Conservation (phyloP, 2,888 invertebrate species). For the Machimus atricapillus region DNA sequence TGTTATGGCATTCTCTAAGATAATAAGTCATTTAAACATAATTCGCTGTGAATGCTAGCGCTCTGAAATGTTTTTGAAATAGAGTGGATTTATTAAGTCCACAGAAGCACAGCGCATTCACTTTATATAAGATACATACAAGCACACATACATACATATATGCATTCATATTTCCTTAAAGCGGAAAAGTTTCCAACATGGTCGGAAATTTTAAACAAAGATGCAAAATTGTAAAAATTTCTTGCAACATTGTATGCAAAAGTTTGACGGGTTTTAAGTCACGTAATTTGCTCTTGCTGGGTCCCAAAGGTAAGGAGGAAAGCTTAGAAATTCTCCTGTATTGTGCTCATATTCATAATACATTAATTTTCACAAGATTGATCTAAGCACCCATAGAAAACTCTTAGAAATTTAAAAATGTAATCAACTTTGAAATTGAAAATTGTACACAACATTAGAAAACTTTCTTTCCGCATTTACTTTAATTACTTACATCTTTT, state of each 20-base stretch:
- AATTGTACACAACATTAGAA: no score
- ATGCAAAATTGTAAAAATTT: not conserved
- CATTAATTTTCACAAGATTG: not conserved
- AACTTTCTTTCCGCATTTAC: no score
- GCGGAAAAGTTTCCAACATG: not conserved
- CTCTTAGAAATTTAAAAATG: no score
- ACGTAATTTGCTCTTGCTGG: not conserved
- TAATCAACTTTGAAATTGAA: no score
- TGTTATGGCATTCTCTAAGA: not conserved
- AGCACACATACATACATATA: not conserved
- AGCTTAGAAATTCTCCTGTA: not conserved
- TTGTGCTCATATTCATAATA: not conserved
- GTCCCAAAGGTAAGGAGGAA: not conserved
- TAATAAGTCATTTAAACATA: not conserved
- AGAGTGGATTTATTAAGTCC: not conserved
- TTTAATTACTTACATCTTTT: no score
- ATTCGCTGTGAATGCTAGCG: not conserved
- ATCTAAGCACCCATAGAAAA: not conserved
- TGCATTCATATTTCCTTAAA: not conserved
- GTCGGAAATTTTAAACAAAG: not conserved
- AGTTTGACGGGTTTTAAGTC: not conserved
- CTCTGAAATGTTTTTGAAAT: not conserved
- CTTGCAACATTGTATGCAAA: not conserved
- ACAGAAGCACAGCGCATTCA: not conserved
- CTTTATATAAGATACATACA: no score